Evolutionary conservation across 2,113 vertebrate species (phyloP).

Genomic region (Catharus minimus): DNA sequence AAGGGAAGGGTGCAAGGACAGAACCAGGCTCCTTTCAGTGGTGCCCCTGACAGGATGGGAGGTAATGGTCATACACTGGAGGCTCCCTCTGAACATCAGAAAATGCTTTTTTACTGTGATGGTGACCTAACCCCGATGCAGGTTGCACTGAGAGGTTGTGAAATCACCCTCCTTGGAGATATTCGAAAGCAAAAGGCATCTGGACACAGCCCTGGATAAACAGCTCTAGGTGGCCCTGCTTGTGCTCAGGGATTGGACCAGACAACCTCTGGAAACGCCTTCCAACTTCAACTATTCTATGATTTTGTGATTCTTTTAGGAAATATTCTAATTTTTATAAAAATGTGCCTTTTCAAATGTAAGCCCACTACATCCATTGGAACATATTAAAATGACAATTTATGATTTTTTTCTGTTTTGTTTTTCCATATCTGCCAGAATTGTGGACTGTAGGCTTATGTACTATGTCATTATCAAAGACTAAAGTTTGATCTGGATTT

Average conservation of each 20-base stretch:
- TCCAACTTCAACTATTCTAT: not conserved
- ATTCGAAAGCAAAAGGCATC: not conserved
- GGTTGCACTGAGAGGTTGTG: not conserved
- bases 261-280: not conserved
- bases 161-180: not conserved
- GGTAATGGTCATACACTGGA: not conserved
- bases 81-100: not conserved
- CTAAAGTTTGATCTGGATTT: not conserved
- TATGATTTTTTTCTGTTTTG: not conserved
- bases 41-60: not conserved
- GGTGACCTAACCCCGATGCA: not conserved
- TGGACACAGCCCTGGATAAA: accelerated
- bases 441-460: not conserved
- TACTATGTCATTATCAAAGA: not conserved
- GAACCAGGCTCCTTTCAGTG: not conserved
- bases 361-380: not conserved
- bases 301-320: not conserved
- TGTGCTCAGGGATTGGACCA: not conserved
- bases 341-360: not conserved
- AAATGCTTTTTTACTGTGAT: not conserved
- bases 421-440: not conserved
- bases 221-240: not conserved
- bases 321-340: not conserved
- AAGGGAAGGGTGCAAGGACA: not conserved
- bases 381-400: not conserved